Evolutionary conservation across 2,797 vertebrate genomes (phyloP).

Genomic region (Pygocentrus nattereri): DNA sequence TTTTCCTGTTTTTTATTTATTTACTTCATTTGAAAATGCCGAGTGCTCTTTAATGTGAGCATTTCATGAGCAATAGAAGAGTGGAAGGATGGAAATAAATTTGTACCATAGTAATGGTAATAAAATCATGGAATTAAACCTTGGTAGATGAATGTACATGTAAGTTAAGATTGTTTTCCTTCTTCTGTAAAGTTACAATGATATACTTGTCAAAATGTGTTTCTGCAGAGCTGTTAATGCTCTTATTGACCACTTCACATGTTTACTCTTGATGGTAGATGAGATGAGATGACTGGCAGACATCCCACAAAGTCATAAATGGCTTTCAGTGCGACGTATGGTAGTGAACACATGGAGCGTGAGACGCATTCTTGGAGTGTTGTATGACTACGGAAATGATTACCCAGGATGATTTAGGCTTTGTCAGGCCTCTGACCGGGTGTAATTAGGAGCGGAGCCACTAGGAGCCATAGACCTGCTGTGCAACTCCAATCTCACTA

Average conservation of each 20-base stretch:
- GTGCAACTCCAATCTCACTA: slow-evolving; percentile 42
- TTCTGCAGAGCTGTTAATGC: not conserved
- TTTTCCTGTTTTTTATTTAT: not conserved
- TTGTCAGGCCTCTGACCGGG: slow-evolving; percentile 55
- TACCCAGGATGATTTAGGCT: slow-evolving; percentile 55
- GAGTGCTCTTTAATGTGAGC: too few relatives aligned
- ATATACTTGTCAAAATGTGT: too few relatives aligned
- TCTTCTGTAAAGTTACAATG: too few relatives aligned
- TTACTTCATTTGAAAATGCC: too few relatives aligned
- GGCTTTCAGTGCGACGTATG: not conserved
- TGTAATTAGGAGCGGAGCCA: slow-evolving; percentile 58
- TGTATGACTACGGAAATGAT: slow-evolving; percentile 55
- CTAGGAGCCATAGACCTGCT: slow-evolving; percentile 53
- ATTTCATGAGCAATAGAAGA: too few relatives aligned
- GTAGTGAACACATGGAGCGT: not conserved
- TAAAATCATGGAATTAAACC: too few relatives aligned
- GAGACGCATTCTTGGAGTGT: slow-evolving; percentile 20
- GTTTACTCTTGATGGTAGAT: not conserved
- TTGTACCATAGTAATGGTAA: too few relatives aligned
- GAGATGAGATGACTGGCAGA: not conserved
- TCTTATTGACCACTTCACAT: not conserved
- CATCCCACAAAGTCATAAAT: not conserved
- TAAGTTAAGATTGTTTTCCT: too few relatives aligned
- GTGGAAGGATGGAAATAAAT: too few relatives aligned
- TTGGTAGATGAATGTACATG: too few relatives aligned